Percentiles rank a stretch among this genome's conserved stretches.
These are phyloP conservation scores for Anoplophora glabripennis DNA, from an alignment of 1,140 invertebrate species.

Conservation along the genomic window DNA sequence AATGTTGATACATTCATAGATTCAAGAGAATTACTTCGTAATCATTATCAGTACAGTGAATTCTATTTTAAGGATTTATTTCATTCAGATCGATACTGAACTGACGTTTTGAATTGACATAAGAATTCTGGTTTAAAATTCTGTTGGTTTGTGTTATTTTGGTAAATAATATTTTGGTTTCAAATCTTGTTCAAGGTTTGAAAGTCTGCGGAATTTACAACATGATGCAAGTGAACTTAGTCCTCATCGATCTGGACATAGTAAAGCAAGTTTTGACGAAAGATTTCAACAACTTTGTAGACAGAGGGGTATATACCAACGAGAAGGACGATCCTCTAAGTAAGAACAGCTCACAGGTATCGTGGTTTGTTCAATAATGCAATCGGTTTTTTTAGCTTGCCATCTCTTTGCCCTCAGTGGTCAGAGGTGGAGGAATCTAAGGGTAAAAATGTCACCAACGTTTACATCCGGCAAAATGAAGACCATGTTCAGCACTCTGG, in stretches of 20 bases:
- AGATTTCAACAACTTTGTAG: conserved; percentile 49
- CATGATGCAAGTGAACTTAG: background rate
- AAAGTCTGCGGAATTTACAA: conserved; percentile 13
- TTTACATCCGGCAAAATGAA: conserved; percentile 54
- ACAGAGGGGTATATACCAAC: conserved; percentile 51
- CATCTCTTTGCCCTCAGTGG: conserved; percentile 50
- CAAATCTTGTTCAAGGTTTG: background rate
- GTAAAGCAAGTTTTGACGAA: conserved; percentile 19
- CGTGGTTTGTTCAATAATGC: conserved; percentile 11
- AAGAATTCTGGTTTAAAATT: too few relatives aligned
- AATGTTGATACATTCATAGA: too few relatives aligned
- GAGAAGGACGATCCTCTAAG: conserved; percentile 49
- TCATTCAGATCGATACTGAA: too few relatives aligned
- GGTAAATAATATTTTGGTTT: too few relatives aligned
- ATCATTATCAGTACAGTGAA: too few relatives aligned
- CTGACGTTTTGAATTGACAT: too few relatives aligned
- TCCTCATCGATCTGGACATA: conserved; percentile 3
- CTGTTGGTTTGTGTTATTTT: too few relatives aligned
- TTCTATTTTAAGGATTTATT: too few relatives aligned
- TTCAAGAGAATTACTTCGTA: too few relatives aligned
- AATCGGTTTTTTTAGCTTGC: conserved; percentile 48
- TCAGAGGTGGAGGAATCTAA: conserved; percentile 50
- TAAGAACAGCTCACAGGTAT: too few relatives aligned
- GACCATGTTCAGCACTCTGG: conserved; percentile 43
- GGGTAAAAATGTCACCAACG: conserved; percentile 50